These are phyloP conservation scores for Monochamus alternatus DNA, from an alignment of 2,888 invertebrate species.

Conservation along the genomic window DNA sequence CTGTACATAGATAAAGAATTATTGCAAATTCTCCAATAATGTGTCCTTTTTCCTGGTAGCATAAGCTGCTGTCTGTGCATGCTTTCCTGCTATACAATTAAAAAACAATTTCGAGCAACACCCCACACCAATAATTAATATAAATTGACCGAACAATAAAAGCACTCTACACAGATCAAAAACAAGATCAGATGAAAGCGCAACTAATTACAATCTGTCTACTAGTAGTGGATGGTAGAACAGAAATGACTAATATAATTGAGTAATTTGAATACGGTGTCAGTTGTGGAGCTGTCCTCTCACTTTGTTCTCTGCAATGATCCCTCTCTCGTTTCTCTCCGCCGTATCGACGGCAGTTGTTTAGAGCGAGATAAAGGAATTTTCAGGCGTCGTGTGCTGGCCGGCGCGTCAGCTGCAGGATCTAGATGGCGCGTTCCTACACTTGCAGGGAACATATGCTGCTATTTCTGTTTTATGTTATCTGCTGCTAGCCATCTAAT, in stretches of 20 bases:
- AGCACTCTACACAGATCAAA: constrained; percentile 45
- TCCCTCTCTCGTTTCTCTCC: constrained; percentile 25
- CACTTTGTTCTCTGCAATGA: constrained; percentile 10
- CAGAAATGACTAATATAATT: constrained; percentile 66
- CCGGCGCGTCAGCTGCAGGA: constrained; percentile 63
- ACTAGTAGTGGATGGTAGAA: constrained; percentile 45
- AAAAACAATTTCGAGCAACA: constrained; percentile 46
- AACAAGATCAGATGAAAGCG: constrained; percentile 53
- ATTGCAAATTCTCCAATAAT: background rate
- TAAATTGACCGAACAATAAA: constrained; percentile 51
- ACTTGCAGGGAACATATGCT: constrained; percentile 41
- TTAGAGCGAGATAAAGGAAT: constrained; percentile 2
- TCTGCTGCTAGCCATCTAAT: background rate
- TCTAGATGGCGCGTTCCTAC: constrained; percentile 64
- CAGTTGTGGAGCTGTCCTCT: constrained; percentile 58
- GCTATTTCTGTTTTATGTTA: background rate
- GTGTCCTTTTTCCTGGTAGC: background rate
- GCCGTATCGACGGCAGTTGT: constrained; percentile 35
- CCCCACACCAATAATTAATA: constrained; percentile 52
- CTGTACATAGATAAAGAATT: too few relatives aligned
- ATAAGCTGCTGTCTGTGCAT: constrained; percentile 17
- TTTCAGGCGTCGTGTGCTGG: constrained; percentile 36
- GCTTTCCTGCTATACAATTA: constrained; percentile 40
- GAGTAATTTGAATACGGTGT: constrained; percentile 66
- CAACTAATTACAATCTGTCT: constrained; percentile 51